phyloP scores from a whole-genome alignment of 2,888 invertebrate genomes.

The Orchesellides sinensis region DNA sequence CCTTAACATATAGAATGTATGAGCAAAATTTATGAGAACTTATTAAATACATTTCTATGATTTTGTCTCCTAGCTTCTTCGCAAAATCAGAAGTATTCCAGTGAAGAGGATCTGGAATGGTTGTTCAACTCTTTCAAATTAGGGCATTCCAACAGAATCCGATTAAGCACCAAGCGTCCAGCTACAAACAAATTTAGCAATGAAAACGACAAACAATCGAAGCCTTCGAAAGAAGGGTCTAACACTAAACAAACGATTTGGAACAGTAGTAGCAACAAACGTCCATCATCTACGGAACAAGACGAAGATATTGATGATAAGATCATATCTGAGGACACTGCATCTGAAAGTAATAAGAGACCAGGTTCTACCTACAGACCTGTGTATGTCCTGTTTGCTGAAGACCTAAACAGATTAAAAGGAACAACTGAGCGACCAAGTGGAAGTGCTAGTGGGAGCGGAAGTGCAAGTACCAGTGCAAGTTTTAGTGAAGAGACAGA shows the following conservation, averaged over 20 bases:
- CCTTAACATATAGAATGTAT: too few relatives aligned
- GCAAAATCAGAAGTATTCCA: conserved; percentile 39
- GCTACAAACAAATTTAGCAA: conserved; percentile 1
- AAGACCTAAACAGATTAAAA: conserved; percentile 42
- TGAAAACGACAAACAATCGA: conserved; percentile 19
- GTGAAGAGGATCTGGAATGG: conserved; percentile 65
- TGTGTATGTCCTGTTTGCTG: conserved; percentile 52
- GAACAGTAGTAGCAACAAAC: too few relatives aligned
- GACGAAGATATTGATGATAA: conserved; percentile 13
- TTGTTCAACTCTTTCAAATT: conserved; percentile 60
- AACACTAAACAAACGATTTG: conserved; percentile 37
- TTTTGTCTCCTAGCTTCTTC: too few relatives aligned
- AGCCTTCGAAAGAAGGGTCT: background rate
- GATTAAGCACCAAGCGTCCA: conserved; percentile 48
- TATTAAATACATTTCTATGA: too few relatives aligned
- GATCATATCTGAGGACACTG: too few relatives aligned
- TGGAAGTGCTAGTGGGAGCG: conserved; percentile 37
- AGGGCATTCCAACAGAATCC: conserved; percentile 45
- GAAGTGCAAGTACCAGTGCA: conserved; percentile 37
- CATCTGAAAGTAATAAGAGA: background rate
- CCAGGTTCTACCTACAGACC: conserved; percentile 41
- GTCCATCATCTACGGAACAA: conserved; percentile 20
- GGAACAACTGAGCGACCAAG: conserved; percentile 41
- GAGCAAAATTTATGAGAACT: too few relatives aligned
- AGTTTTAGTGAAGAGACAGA: conserved; percentile 51